A percentile compares a stretch with the other conserved stretches of the same genome.
Evolutionary conservation across 2,113 vertebrate genomes (phyloP).

Genomic region (Centropus unirufus): DNA sequence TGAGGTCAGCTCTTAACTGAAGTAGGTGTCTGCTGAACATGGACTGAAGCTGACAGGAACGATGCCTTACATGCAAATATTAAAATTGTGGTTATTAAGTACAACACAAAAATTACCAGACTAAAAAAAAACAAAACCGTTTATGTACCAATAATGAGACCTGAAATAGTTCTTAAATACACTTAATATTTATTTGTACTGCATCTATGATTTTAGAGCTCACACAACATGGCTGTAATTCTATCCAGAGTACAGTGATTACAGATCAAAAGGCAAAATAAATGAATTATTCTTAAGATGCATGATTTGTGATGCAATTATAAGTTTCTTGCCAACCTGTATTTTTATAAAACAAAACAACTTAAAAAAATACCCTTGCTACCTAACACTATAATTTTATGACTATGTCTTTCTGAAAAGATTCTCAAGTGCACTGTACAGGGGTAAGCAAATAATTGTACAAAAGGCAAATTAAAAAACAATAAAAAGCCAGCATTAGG

Average conservation of each 20-base stretch:
- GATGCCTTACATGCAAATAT: neutral
- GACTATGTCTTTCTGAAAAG: neutral
- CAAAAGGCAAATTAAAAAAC: neutral
- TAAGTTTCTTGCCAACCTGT: neutral
- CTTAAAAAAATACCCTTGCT: neutral
- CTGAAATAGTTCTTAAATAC: neutral
- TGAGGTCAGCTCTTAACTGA: constrained; percentile 19
- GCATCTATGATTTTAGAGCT: neutral
- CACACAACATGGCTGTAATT: neutral
- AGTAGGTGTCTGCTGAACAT: constrained; percentile 10
- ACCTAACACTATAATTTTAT: neutral
- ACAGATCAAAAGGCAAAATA: neutral
- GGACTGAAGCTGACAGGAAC: neutral
- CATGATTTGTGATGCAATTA: neutral
- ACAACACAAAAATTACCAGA: neutral
- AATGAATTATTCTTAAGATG: neutral
- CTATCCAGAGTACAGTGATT: neutral
- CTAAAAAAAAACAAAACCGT: neutral
- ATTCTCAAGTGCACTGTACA: neutral
- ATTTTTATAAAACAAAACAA: neutral
- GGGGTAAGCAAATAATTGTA: neutral
- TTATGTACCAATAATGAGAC: neutral
- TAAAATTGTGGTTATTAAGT: neutral
- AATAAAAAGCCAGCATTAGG: neutral
- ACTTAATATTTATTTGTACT: neutral